Percentiles rank a stretch among this genome's conserved stretches.
Conservation (phyloP, 2,888 invertebrate species). For the Unio delphinus region DNA sequence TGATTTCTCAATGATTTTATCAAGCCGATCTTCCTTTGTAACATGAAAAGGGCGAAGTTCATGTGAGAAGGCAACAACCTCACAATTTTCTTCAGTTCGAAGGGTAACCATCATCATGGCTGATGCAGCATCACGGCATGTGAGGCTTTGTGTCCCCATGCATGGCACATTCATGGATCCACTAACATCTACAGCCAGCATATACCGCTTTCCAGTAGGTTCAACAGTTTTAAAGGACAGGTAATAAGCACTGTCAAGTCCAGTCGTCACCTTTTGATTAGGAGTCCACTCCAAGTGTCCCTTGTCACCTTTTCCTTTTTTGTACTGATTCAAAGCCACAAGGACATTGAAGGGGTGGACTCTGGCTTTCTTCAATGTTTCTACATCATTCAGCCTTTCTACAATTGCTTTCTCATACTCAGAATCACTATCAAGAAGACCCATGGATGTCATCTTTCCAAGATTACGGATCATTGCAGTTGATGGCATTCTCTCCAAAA, state of each 20-base stretch:
- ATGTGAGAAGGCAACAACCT: conserved; percentile 53
- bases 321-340: conserved; percentile 64
- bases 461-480: conserved; percentile 71
- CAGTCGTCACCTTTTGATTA: conserved; percentile 40
- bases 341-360: conserved; percentile 70
- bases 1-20: conserved; percentile 32
- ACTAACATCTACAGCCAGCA: conserved; percentile 77
- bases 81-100: conserved; percentile 56
- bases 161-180: conserved; percentile 71
- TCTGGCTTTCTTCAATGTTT: conserved; percentile 48
- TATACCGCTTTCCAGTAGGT: conserved; percentile 74
- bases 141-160: conserved; percentile 57
- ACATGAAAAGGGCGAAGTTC: conserved; percentile 34
- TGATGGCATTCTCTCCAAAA: conserved; percentile 70
- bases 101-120: conserved; percentile 68
- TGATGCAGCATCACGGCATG: conserved; percentile 76
- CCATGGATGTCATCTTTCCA: conserved; percentile 45
- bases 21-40: conserved; percentile 30
- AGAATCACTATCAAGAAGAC: conserved; percentile 31
- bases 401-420: conserved; percentile 38
- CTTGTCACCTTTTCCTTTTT: conserved; percentile 62
- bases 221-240: conserved; percentile 71
- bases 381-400: conserved; percentile 49
- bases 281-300: conserved; percentile 67
- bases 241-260: conserved; percentile 67